These are phyloP conservation scores for Enhydra lutris DNA, from an alignment of 2,113 vertebrate species.

Conservation along the genomic window DNA sequence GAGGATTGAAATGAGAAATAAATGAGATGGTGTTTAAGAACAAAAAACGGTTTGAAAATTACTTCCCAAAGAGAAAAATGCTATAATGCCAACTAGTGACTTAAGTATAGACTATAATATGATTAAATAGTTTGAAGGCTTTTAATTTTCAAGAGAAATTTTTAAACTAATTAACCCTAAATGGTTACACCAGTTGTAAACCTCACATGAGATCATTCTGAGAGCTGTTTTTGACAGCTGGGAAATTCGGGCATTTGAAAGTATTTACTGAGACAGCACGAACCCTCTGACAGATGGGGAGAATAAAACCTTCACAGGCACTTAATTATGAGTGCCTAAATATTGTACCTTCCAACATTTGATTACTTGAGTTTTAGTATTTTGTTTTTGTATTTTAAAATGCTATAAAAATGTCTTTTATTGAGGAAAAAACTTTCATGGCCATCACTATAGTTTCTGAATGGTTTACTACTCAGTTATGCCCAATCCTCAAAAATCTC, in stretches of 20 bases:
- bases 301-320: background rate
- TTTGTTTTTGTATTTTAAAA: conserved; percentile 12
- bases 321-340: background rate
- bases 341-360: background rate
- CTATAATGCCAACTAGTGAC: background rate
- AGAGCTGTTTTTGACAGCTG: background rate
- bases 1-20: background rate
- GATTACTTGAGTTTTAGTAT: background rate
- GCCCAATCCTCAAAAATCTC: background rate
- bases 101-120: background rate
- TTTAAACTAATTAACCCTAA: background rate
- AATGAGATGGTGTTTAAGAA: background rate
- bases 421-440: background rate
- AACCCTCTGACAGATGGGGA: background rate
- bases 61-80: background rate
- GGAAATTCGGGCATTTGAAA: background rate
- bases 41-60: background rate
- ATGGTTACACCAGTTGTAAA: background rate
- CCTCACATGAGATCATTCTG: background rate
- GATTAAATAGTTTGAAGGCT: background rate
- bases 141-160: background rate
- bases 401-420: background rate
- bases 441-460: background rate
- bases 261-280: background rate
- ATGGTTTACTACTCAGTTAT: background rate